A percentile compares a stretch with the other conserved stretches of the same genome.
Conservation (phyloP, 2,113 vertebrate species). For the Catagonus wagneri region DNA sequence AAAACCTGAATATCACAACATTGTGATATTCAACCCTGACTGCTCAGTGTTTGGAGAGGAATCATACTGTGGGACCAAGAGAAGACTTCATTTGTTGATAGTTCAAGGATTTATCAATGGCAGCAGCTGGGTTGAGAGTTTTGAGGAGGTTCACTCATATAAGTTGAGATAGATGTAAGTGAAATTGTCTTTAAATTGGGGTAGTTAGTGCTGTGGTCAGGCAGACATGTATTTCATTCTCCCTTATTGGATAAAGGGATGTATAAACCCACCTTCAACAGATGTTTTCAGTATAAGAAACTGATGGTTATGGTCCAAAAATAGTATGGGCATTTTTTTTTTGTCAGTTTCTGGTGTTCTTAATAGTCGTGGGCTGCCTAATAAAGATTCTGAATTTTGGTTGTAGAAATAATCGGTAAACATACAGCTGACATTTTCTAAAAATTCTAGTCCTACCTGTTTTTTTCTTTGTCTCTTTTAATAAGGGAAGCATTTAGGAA, state of each 20-base stretch:
- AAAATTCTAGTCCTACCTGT: not conserved
- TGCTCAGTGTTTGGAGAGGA: not conserved
- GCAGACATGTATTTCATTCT: not conserved
- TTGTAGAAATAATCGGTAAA: not conserved
- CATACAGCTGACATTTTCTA: not conserved
- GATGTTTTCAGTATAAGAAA: slow-evolving; percentile 36
- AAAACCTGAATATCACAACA: not conserved
- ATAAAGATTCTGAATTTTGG: not conserved
- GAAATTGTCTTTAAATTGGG: not conserved
- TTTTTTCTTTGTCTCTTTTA: slow-evolving; percentile 8
- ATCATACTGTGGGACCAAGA: slow-evolving; percentile 2
- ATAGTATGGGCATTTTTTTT: not conserved
- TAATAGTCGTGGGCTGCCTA: not conserved
- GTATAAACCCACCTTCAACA: not conserved
- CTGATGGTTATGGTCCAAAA: not conserved
- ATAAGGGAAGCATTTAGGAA: not conserved
- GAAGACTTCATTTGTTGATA: not conserved
- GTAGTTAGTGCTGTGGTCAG: not conserved
- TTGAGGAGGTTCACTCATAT: not conserved
- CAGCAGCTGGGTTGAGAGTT: not conserved
- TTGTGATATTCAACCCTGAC: not conserved
- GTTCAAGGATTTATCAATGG: not conserved
- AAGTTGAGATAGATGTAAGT: not conserved
- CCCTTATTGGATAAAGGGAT: not conserved
- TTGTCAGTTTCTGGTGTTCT: not conserved